Percentiles rank a stretch among this genome's conserved stretches.
Conservation (phyloP, 2,888 invertebrate species). For the Hermaeophaga mercurialis region DNA sequence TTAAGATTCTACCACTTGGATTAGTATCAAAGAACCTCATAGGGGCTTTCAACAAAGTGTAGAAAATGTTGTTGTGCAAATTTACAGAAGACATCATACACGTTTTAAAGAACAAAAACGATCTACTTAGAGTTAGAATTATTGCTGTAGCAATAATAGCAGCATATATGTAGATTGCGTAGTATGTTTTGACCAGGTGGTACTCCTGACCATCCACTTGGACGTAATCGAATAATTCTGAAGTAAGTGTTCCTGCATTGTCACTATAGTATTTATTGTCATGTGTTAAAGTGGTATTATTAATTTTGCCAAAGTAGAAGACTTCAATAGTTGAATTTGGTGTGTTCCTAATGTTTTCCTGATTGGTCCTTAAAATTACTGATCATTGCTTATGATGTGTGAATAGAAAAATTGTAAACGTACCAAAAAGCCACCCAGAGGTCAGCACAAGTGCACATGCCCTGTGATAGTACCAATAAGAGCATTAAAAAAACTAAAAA, state of each 20-base stretch:
- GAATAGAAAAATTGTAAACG: too few species aligned
- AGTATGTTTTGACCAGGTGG: slow-evolving; percentile 34
- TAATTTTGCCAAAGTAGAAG: too few species aligned
- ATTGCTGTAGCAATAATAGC: slow-evolving; percentile 63
- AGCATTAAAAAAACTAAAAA: slow-evolving; percentile 36
- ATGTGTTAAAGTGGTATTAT: too few species aligned
- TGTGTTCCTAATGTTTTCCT: too few species aligned
- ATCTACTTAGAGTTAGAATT: slow-evolving; percentile 65
- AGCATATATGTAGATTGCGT: slow-evolving; percentile 60
- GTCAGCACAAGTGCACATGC: slow-evolving; percentile 47
- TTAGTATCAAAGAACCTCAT: slow-evolving; percentile 83
- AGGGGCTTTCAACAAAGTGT: slow-evolving; percentile 61
- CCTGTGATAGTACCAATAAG: slow-evolving; percentile 46
- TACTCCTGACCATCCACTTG: neutral
- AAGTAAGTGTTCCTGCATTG: too few species aligned
- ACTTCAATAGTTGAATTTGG: too few species aligned
- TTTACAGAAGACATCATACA: slow-evolving; percentile 75
- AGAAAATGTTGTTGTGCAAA: slow-evolving; percentile 79
- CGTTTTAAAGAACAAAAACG: slow-evolving; percentile 72
- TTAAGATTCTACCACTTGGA: slow-evolving; percentile 78
- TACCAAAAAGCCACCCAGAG: slow-evolving; percentile 52
- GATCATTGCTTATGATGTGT: too few species aligned
- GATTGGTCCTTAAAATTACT: too few species aligned
- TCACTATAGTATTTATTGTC: too few species aligned
- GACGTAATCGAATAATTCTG: slow-evolving; percentile 22